phyloP scores from a whole-genome alignment of 2,113 vertebrate species.

The Rhizomys pruinosus region DNA sequence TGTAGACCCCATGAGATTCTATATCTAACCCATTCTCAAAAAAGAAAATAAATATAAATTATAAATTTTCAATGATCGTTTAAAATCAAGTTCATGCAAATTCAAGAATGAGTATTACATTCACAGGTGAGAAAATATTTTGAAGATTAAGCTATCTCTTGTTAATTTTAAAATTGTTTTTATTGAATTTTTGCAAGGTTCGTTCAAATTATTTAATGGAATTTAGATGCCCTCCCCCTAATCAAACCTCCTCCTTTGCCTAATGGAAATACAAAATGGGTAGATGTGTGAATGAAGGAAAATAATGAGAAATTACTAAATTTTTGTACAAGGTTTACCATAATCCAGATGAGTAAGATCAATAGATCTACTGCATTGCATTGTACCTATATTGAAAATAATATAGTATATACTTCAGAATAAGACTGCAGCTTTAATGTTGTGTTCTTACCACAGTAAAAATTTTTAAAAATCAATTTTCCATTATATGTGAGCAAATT shows the following conservation, averaged over 20 bases:
- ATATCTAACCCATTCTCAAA: no score
- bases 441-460: background rate
- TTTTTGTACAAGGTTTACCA: no score
- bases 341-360: background rate
- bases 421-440: background rate
- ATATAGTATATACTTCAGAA: background rate
- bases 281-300: background rate
- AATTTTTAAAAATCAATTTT: constrained; percentile 4
- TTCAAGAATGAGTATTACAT: background rate
- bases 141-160: background rate
- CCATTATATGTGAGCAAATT: background rate
- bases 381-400: background rate
- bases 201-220: no score
- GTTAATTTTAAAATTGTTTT: background rate
- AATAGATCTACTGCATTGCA: background rate
- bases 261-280: background rate
- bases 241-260: no score
- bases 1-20: background rate
- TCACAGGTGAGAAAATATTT: background rate
- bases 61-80: no score
- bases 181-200: no score
- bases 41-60: background rate
- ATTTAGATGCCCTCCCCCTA: no score
- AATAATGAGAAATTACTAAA: background rate
- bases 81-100: background rate